Evolutionary conservation across 2,888 invertebrate species (phyloP), one percentile per base, ranked within the genome.

Genomic region (Gastrophysa polygoni): DNA sequence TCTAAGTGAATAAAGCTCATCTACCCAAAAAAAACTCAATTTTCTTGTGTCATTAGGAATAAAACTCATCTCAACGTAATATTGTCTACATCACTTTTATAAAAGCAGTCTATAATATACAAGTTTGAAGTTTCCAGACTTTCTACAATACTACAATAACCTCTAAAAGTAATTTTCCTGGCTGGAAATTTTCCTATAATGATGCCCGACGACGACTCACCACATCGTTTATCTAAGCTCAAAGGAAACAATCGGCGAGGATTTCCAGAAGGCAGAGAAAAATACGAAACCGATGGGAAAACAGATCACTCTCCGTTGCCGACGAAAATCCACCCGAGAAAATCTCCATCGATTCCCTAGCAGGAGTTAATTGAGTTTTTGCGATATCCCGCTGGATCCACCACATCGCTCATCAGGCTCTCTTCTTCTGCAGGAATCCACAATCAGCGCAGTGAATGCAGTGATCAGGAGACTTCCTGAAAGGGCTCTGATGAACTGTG

Each of bases 391-490:
- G 61, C 38, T 34, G 69, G 73, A 68, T 69, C 71, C 70, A 74
- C 71, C 75, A 14, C 38, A 74, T 75, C 76, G 73, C 67, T 76
- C 76, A 77, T 75, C 76, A 76, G 68, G 61, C 69, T 57, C 69
- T 62, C 74, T 74, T 74, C 75, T 75, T 73, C 71, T 66, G 67
- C 64, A 64, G 70, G 67, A 59, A 61, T 69, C 66, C 72, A 73
- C 75, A 75, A 76, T 74, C 70, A 71, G 64, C 64, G 67, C 64
- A 66, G 71, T 73, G 76, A 75, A 77, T 77, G 75, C 71, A 69
- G 73, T 75, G 75, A 77, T 77, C 77, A 77, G 76, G 72, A 68
- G 72, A 73, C 74, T 73, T 73, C 71, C 73, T 75, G 75, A 76
- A 77, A 77, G 71, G 76, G 66, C 70, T 52, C 68, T 77, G 77